These are phyloP conservation scores for Salvator merianae DNA, from an alignment of 2,113 vertebrate genomes.

Conservation along the genomic window DNA sequence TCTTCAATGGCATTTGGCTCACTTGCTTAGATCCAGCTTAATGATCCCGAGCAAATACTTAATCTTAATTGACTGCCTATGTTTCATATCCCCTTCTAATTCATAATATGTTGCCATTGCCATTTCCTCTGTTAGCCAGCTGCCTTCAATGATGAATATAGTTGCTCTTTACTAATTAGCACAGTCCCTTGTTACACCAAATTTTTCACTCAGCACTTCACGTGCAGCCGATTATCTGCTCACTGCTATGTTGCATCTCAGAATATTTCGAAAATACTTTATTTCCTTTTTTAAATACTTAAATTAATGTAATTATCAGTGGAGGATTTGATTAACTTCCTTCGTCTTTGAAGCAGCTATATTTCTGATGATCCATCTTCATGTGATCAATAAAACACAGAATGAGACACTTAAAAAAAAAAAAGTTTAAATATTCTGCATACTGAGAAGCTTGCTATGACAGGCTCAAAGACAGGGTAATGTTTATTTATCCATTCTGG, in stretches of 20 bases:
- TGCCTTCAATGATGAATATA: slow-evolving; percentile 43
- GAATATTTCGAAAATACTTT: slow-evolving; percentile 57
- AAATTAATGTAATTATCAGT: slow-evolving; percentile 70
- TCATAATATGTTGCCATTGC: slow-evolving; percentile 30
- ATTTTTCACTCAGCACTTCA: slow-evolving; percentile 60
- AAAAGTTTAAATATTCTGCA: not conserved
- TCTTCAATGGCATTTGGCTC: slow-evolving; percentile 1
- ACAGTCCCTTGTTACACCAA: slow-evolving; percentile 15
- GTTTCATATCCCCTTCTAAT: slow-evolving; percentile 22
- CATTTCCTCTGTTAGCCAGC: slow-evolving; percentile 35
- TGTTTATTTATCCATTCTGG: not conserved
- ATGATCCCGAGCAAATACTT: not conserved
- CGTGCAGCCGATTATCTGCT: slow-evolving; percentile 41
- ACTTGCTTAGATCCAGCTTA: slow-evolving; percentile 24
- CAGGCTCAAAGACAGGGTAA: not conserved
- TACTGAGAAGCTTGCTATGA: not conserved
- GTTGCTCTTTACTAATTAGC: slow-evolving; percentile 54
- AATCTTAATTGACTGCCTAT: slow-evolving; percentile 24
- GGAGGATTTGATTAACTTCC: slow-evolving; percentile 64
- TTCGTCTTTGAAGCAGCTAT: slow-evolving; percentile 18
- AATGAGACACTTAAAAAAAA: not conserved
- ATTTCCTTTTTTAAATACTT: slow-evolving; percentile 67
- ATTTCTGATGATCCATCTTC: slow-evolving; percentile 27
- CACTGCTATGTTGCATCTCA: slow-evolving; percentile 56
- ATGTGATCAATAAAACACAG: not conserved